Base-by-base conservation (phyloP, 2,888 invertebrate species). In the Caenorhabditis plicata region DNA sequence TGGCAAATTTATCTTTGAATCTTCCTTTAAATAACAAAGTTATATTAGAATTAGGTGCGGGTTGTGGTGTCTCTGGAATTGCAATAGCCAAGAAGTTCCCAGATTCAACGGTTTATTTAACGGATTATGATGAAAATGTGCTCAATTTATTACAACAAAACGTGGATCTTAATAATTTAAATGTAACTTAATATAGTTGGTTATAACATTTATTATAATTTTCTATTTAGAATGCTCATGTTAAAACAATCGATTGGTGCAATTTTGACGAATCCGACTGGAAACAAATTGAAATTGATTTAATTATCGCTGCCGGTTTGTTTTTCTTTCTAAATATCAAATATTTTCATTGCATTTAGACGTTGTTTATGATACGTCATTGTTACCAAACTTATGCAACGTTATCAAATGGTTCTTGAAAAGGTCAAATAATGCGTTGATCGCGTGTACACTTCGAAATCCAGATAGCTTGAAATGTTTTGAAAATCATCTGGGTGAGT, bases 21-120 rank as follows among this genome's bases (percentile, higher is more conserved):
- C 31, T 67, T 11, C 45, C 55, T 11, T 31, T 66, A 1, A 25
- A 42, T 7, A 35, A 5, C 42, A 27, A 19, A 46, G 52, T 33
- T n/a, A 40, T 77, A 0, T 15, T 76, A 1, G 76, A 76, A 49
- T 49, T 76, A 7, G 76, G 76, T 11, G 62, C 75, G 17, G 76
- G 76, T 1, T 76, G 76, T 49, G 76, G 76, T 25, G 55, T 77
- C 7, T 36, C 55, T 35, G 67, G 67, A 27, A 64, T 68, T 8
- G 35, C 60, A 1, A 46, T 53, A 9, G 54, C 61, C 19, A 42
- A 50, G 1, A 53, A 42, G 11, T 43, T 23, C 22, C 46, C 49
- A 2, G 31, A 27, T 15, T 63, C 53, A 20, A 22, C 17, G 8
- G 61, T 73, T 2, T 31, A 48, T 25, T 42, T 70, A 4, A 70